These are phyloP conservation scores for Byasa hedistus DNA, from an alignment of 2,888 invertebrate species.

Conservation along the genomic window DNA sequence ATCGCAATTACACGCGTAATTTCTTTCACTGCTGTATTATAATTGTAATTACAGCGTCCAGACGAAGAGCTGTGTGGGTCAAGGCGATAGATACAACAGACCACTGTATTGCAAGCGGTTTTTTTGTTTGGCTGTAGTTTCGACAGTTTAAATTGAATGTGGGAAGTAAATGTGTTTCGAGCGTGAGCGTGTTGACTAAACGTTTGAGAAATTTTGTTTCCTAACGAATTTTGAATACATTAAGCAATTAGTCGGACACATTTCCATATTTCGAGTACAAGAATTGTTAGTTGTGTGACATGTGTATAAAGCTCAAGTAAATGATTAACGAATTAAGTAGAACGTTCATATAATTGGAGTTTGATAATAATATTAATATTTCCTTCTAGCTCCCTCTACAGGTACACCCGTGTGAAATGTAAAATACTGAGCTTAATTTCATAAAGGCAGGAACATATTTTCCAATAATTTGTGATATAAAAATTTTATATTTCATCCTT, in stretches of 20 bases:
- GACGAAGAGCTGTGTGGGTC: slow-evolving; percentile 30
- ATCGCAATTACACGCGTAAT: slow-evolving; percentile 35
- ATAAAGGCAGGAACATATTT: too few relatives aligned
- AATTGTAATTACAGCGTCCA: slow-evolving; percentile 33
- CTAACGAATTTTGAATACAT: slow-evolving; percentile 11
- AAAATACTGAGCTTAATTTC: too few relatives aligned
- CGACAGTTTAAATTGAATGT: neutral
- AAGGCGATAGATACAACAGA: slow-evolving; percentile 30
- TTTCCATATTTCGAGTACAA: slow-evolving; percentile 5
- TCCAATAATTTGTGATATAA: too few relatives aligned
- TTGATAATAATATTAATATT: too few relatives aligned
- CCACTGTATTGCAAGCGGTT: slow-evolving; percentile 8
- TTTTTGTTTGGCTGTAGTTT: slow-evolving; percentile 8
- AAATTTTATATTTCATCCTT: too few relatives aligned
- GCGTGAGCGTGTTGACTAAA: slow-evolving; percentile 6
- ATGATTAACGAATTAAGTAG: too few relatives aligned
- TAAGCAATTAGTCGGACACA: slow-evolving; percentile 16
- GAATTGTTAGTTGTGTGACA: too few relatives aligned
- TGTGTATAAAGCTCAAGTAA: too few relatives aligned
- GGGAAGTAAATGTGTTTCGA: slow-evolving; percentile 2
- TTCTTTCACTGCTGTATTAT: slow-evolving; percentile 34
- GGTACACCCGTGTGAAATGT: too few relatives aligned
- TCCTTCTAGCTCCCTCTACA: too few relatives aligned
- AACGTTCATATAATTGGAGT: too few relatives aligned
- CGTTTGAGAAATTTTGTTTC: slow-evolving; percentile 11